Evolutionary conservation across 2,888 invertebrate species (phyloP).

Genomic region (Synergus japonicus): DNA sequence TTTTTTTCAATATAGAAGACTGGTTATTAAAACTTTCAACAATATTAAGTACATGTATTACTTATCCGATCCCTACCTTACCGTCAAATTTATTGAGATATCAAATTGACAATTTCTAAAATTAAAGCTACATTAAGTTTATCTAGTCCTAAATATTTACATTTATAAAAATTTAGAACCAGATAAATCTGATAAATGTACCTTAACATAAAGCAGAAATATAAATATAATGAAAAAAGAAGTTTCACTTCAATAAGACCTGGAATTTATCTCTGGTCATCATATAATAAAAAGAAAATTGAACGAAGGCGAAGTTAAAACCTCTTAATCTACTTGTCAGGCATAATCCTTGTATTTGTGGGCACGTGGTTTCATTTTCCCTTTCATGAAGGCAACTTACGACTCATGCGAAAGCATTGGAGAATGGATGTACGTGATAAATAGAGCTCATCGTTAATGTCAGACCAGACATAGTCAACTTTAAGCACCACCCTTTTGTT

Average conservation of each 20-base stretch:
- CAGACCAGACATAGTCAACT: constrained; percentile 35
- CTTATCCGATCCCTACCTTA: not conserved
- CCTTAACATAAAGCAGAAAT: not conserved
- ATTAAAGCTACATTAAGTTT: too few species aligned
- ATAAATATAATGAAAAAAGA: not conserved
- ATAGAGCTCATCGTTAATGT: constrained; percentile 37
- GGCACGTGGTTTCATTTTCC: constrained; percentile 28
- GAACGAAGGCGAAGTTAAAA: constrained; percentile 9
- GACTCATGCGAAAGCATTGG: constrained; percentile 17
- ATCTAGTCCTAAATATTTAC: too few species aligned
- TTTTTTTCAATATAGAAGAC: not conserved
- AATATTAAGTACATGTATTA: not conserved
- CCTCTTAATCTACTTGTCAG: constrained; percentile 32
- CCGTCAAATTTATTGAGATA: too few species aligned
- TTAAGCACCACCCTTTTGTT: constrained; percentile 33
- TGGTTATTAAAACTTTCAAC: not conserved
- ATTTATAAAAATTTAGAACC: too few species aligned
- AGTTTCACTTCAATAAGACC: too few species aligned
- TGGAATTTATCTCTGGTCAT: not conserved
- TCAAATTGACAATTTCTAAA: too few species aligned
- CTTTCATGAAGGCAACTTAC: constrained; percentile 26
- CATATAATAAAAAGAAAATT: not conserved
- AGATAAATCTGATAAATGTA: too few species aligned
- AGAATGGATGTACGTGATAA: constrained; percentile 31
- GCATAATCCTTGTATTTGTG: constrained; percentile 32